Conservation (phyloP, 2,888 invertebrate species). For the Cheilosia grossa region DNA sequence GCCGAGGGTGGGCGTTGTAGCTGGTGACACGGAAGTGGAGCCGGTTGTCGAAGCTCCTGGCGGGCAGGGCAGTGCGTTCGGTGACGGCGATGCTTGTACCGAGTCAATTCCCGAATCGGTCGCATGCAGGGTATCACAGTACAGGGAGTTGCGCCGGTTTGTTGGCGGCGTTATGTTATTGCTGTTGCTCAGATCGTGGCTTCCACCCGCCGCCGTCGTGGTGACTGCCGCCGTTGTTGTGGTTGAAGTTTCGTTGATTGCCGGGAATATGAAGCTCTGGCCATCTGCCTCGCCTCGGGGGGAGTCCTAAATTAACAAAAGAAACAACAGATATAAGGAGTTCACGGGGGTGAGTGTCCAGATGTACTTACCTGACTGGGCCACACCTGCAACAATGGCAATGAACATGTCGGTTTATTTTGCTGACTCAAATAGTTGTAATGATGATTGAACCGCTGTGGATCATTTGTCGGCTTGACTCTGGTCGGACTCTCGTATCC, state of each 20-base stretch:
- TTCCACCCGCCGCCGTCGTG: conserved; percentile 75
- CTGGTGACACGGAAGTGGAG: conserved; percentile 82
- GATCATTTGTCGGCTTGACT: conserved; percentile 81
- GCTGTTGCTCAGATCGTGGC: conserved; percentile 52
- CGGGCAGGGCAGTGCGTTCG: conserved; percentile 83
- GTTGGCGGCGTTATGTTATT: conserved; percentile 65
- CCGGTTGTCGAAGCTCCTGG: conserved; percentile 80
- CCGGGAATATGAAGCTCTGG: conserved; percentile 88
- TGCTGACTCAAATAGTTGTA: conserved; percentile 77
- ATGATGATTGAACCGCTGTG: conserved; percentile 81
- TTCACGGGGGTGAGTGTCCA: background rate
- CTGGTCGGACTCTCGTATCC: conserved; percentile 85
- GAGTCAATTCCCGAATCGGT: conserved; percentile 90
- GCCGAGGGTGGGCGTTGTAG: conserved; percentile 81
- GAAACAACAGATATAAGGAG: background rate
- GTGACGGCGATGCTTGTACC: conserved; percentile 87
- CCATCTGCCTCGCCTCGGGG: conserved; percentile 88
- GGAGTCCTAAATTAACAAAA: conserved; percentile 84
- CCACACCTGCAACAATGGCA: conserved; percentile 87
- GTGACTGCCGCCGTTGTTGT: conserved; percentile 76
- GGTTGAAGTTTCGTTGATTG: conserved; percentile 82
- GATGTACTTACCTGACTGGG: conserved; percentile 84
- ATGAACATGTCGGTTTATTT: conserved; percentile 84
- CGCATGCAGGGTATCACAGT: conserved; percentile 84
- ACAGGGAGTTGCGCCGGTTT: conserved; percentile 81